A percentile compares a stretch with the other conserved stretches of the same genome.
phyloP scores from a whole-genome alignment of 2,797 vertebrate genomes.

The Podarcis siculus region DNA sequence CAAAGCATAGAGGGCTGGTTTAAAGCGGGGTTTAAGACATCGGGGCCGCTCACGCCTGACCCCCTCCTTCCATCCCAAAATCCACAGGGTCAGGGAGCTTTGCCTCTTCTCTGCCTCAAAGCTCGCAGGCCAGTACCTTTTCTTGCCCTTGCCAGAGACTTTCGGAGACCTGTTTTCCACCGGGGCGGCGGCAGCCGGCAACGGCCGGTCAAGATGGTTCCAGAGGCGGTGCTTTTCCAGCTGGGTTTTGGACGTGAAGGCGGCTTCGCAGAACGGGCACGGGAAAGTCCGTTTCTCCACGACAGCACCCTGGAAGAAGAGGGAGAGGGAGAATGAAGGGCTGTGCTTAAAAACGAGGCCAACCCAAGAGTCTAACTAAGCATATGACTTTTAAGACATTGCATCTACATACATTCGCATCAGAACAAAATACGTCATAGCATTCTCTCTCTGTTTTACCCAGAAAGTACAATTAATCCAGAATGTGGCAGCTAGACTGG shows the following conservation, averaged over 20 bases:
- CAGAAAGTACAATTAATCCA: no score
- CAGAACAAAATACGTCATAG: background rate
- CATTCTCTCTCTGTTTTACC: background rate
- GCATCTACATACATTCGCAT: no score
- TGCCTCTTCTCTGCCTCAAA: background rate
- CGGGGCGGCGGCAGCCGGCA: conserved; percentile 63
- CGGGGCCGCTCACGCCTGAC: conserved; percentile 19
- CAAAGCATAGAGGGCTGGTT: conserved; percentile 67
- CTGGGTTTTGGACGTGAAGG: conserved; percentile 94
- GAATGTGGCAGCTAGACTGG: no score
- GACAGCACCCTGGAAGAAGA: conserved; percentile 78
- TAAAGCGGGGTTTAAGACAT: conserved; percentile 61
- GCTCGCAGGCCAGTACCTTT: conserved; percentile 82
- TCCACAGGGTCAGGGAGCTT: conserved; percentile 7
- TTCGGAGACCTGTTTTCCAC: conserved; percentile 84
- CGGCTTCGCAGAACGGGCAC: conserved; percentile 92
- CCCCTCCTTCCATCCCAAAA: conserved; percentile 21
- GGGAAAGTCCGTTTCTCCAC: conserved; percentile 90
- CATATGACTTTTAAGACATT: background rate
- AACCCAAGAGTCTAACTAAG: background rate
- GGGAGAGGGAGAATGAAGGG: background rate
- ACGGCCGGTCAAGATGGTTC: conserved; percentile 88
- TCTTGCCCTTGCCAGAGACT: conserved; percentile 85
- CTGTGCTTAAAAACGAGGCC: no score
- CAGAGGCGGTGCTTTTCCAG: conserved; percentile 95